phyloP scores from a whole-genome alignment of 2,113 vertebrate species.

The Gadus macrocephalus region DNA sequence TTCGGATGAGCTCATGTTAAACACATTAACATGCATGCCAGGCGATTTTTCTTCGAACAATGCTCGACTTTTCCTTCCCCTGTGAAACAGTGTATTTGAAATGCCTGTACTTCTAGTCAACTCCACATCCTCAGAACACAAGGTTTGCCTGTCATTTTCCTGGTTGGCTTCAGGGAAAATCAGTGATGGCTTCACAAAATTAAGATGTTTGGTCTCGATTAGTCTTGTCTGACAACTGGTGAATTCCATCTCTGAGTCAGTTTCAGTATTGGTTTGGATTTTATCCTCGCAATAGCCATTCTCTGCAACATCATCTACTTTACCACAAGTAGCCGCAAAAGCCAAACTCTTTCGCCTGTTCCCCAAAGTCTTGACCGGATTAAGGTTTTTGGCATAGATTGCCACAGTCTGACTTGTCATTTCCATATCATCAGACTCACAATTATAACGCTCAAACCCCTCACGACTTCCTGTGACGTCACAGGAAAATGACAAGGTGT shows the following conservation, averaged over 20 bases:
- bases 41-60: too few species aligned
- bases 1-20: too few species aligned
- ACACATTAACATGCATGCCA: too few species aligned
- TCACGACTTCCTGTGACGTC: too few species aligned
- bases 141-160: not conserved
- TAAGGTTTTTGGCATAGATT: slow-evolving; percentile 8
- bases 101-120: slow-evolving; percentile 1
- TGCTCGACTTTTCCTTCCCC: not conserved
- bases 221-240: slow-evolving; percentile 15
- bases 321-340: slow-evolving; percentile 24
- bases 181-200: not conserved
- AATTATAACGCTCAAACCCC: not conserved
- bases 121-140: not conserved
- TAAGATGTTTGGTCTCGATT: slow-evolving; percentile 18
- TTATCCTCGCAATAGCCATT: slow-evolving; percentile 53
- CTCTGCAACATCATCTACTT: slow-evolving; percentile 32
- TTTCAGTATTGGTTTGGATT: slow-evolving; percentile 15
- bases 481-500: too few species aligned
- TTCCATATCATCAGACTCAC: slow-evolving; percentile 28
- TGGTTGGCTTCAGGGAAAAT: too few species aligned
- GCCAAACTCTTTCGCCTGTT: slow-evolving; percentile 29
- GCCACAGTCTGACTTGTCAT: slow-evolving; percentile 16
- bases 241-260: slow-evolving; percentile 13
- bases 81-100: not conserved
- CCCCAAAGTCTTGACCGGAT: too few species aligned